These are phyloP conservation scores for Sialia sialis DNA, from an alignment of 2,113 vertebrate species.

Conservation along the genomic window DNA sequence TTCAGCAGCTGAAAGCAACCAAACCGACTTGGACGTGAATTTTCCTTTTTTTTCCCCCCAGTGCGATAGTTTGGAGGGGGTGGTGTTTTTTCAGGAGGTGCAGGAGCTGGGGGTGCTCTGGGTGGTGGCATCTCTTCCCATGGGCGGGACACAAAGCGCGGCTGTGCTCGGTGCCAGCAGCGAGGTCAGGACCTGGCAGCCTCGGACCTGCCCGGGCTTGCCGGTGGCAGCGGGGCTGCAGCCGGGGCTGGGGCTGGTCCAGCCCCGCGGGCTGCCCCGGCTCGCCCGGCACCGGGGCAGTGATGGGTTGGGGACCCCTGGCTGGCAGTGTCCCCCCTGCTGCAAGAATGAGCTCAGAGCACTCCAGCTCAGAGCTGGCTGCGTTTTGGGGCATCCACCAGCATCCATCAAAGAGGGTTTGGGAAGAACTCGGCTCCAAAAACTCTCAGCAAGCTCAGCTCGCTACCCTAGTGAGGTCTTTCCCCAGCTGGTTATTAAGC, in stretches of 20 bases:
- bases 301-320: rapidly evolving
- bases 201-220: slow-evolving; percentile 68
- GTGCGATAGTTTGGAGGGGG: neutral
- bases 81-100: neutral
- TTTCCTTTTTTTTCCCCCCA: neutral
- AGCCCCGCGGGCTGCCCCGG: neutral
- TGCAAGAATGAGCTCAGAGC: rapidly evolving
- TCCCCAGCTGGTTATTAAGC: neutral
- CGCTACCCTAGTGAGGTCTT: neutral
- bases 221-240: neutral
- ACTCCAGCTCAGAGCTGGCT: neutral
- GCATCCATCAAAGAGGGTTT: neutral
- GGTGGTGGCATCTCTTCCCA: neutral
- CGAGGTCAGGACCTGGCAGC: neutral
- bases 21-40: neutral
- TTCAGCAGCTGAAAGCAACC: slow-evolving; percentile 34
- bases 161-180: neutral
- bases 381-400: neutral
- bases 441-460: neutral
- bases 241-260: neutral
- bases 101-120: neutral
- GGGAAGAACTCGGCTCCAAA: neutral
- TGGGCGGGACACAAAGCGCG: neutral
- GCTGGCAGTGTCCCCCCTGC: neutral
- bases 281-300: neutral